A percentile compares a stretch with the other conserved stretches of the same genome.
Conservation (phyloP, 2,113 vertebrate species). For the Ctenomys sociabilis region DNA sequence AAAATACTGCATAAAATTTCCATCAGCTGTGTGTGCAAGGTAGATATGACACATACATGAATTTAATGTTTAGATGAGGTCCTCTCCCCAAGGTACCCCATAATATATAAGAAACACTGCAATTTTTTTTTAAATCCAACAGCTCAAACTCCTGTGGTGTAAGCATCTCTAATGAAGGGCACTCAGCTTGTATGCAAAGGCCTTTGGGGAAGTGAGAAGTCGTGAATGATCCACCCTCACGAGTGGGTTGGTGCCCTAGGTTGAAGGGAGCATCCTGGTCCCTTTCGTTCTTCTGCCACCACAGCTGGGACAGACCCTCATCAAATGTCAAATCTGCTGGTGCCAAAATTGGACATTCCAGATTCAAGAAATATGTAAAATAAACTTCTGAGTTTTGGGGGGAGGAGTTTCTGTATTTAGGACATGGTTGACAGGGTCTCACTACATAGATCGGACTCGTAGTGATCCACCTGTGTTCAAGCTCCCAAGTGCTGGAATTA, state of each 20-base stretch:
- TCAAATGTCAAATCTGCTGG: neutral
- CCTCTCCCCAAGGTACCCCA: neutral
- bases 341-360: neutral
- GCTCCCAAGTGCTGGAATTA: no score
- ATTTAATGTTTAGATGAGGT: neutral
- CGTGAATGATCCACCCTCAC: neutral
- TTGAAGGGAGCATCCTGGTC: neutral
- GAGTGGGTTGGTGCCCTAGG: neutral
- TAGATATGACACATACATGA: neutral
- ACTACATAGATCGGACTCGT: no score
- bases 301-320: neutral
- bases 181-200: neutral
- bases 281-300: no score
- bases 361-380: neutral
- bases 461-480: no score
- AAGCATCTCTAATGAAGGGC: neutral
- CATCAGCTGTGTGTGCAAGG: neutral
- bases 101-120: neutral
- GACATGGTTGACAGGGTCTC: no score
- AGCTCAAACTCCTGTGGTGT: neutral
- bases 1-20: neutral
- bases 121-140: neutral
- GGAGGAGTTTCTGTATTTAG: no score
- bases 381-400: neutral
- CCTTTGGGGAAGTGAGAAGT: neutral